Evolutionary conservation across 1,140 invertebrate genomes (phyloP).

Genomic region (Drosophila guanche): DNA sequence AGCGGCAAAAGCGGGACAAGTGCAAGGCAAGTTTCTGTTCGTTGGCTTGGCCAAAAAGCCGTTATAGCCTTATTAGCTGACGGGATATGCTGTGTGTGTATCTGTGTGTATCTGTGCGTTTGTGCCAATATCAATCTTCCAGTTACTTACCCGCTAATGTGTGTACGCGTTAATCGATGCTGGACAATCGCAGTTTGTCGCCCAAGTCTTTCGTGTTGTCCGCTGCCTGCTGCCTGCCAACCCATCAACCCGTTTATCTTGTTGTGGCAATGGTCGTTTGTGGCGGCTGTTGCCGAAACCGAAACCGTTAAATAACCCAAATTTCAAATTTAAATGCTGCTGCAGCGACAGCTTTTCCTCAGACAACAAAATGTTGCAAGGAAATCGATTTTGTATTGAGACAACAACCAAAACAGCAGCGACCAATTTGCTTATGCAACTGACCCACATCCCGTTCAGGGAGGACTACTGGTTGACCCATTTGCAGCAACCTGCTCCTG

Average conservation of each 20-base stretch:
- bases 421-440: conserved; percentile 34
- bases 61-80: conserved; percentile 54
- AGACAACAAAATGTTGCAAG: conserved; percentile 37
- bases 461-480: conserved; percentile 16
- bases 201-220: conserved; percentile 54
- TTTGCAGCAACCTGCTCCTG: conserved; percentile 44
- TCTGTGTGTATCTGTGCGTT: conserved; percentile 1
- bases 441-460: conserved; percentile 22
- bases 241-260: conserved; percentile 40
- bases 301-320: conserved; percentile 80
- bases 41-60: conserved; percentile 12
- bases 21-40: conserved; percentile 67
- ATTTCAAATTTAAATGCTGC: conserved; percentile 62
- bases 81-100: conserved; percentile 18
- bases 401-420: conserved; percentile 14
- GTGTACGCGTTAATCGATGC: conserved; percentile 38
- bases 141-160: conserved; percentile 30
- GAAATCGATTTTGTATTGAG: conserved; percentile 37
- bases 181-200: conserved; percentile 58
- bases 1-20: conserved; percentile 47
- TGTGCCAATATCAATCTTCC: conserved; percentile 1
- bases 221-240: not conserved
- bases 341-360: conserved; percentile 55
- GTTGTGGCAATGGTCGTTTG: conserved; percentile 44
- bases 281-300: conserved; percentile 36